Percentiles rank a stretch among this genome's conserved stretches.
phyloP scores from a whole-genome alignment of 2,113 vertebrate species.

The Bos indicus region DNA sequence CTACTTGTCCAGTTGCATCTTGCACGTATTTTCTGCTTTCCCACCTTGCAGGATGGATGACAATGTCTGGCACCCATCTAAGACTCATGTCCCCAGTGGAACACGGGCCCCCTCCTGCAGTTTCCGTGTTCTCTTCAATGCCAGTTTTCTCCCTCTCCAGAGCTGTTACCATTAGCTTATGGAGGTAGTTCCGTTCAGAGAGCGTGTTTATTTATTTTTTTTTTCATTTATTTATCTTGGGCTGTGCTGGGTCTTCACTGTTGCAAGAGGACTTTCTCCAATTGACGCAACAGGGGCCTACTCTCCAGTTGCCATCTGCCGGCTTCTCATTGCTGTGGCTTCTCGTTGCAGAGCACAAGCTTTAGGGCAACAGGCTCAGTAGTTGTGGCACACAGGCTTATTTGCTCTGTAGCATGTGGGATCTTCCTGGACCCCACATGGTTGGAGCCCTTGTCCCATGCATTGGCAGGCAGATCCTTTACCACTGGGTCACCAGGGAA shows the following conservation, averaged over 20 bases:
- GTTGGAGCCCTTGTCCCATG: background rate
- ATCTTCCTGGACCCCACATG: background rate
- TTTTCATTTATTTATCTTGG: background rate
- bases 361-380: background rate
- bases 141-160: background rate
- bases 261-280: background rate
- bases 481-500: background rate
- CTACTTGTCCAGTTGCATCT: background rate
- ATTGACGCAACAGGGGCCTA: background rate
- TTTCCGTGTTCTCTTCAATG: too few species aligned
- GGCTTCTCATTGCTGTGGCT: background rate
- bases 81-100: background rate
- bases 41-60: background rate
- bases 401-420: background rate
- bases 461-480: background rate
- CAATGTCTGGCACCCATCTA: too few species aligned
- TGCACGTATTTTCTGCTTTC: background rate
- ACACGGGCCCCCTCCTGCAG: background rate
- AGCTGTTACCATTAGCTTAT: background rate
- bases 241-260: background rate
- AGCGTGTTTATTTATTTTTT: fast-evolving
- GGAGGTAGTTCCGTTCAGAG: fast-evolving
- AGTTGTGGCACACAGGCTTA: background rate
- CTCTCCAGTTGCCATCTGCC: fast-evolving
- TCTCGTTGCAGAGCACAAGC: background rate